Base-by-base conservation (phyloP, 2,888 invertebrate species). In the Siphonodentalium dalli region DNA sequence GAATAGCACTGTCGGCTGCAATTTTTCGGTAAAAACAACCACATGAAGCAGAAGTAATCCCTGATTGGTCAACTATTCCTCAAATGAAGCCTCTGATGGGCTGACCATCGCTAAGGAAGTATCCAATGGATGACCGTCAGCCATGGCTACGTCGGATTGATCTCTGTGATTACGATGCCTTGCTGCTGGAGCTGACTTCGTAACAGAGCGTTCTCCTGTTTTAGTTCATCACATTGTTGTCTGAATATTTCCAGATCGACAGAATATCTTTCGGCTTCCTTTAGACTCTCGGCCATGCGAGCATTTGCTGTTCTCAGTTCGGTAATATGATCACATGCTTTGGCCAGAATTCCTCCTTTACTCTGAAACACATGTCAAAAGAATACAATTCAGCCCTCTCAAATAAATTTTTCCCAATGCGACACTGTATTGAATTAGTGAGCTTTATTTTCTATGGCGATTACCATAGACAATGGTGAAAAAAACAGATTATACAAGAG, bases 271-370 rank as follows among this genome's bases (percentile, higher is more conserved):
- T 91, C 90, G 63, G 89, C 89, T 64, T 92, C 91, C 54, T 86
- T 85, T 39, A 86, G 70, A 70, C 84, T 86, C 28, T 87, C 85
- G 8, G 86, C 84, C 77, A 88, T 87, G 84, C 89, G 88, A 69
- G 88, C 87, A 79, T 92, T 90, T 61, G 88, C 88, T 40, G 87
- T 87, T 55, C 91, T 88, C 63, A 96, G 85, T 72, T 93, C 92
- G 51, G 87, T 86, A 61, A 97, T 95, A 81, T 96, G 92, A 77
- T 96, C 95, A 81, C 94, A 96, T 0, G 96, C 95, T 83, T 94
- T 96, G 6, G 94, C 92, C 68, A 97, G 83, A 69, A 96, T 95
- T 51, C 93, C 94, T 15, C 96, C 95, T 85, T 97, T 97, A 75
- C 94, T 95, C 86, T 91, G 87, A 31, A 68, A 66, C 39, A 49